These are phyloP conservation scores for Ammodytes marinus DNA, from an alignment of 2,113 vertebrate genomes.

Conservation along the genomic window DNA sequence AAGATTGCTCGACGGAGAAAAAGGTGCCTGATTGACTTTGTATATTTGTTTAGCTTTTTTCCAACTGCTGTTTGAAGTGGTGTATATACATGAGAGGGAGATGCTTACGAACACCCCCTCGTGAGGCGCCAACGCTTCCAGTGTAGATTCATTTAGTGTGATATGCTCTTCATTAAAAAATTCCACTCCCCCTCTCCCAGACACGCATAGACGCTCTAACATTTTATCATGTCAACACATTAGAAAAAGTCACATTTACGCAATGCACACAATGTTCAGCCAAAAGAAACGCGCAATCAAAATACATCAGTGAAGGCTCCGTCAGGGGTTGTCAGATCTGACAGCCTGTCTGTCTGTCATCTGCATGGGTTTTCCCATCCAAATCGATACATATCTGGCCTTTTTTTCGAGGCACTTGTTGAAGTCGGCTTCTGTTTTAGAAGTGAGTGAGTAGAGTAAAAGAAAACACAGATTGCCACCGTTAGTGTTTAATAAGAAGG, in stretches of 20 bases:
- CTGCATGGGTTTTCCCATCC: constrained; percentile 31
- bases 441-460: constrained; percentile 6
- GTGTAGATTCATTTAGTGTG: constrained; percentile 29
- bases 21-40: constrained; percentile 65
- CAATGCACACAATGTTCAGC: not conserved
- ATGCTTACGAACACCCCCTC: constrained; percentile 28
- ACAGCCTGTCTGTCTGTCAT: constrained; percentile 54
- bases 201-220: not conserved
- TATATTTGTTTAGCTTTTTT: constrained; percentile 63
- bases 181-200: not conserved
- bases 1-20: constrained; percentile 50
- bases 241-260: not conserved
- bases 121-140: constrained; percentile 21
- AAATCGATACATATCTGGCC: constrained; percentile 40
- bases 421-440: constrained; percentile 16
- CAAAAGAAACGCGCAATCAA: constrained; percentile 20
- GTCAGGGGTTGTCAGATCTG: constrained; percentile 46
- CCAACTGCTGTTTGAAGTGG: constrained; percentile 64
- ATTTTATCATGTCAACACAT: not conserved
- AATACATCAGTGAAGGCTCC: constrained; percentile 6
- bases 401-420: constrained; percentile 30
- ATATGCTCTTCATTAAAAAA: constrained; percentile 34
- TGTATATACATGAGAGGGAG: constrained; percentile 32
- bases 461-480: constrained; percentile 38
- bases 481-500: constrained; percentile 30